phyloP scores from a whole-genome alignment of 2,113 vertebrate genomes.

The Brachypteracias leptosomus region DNA sequence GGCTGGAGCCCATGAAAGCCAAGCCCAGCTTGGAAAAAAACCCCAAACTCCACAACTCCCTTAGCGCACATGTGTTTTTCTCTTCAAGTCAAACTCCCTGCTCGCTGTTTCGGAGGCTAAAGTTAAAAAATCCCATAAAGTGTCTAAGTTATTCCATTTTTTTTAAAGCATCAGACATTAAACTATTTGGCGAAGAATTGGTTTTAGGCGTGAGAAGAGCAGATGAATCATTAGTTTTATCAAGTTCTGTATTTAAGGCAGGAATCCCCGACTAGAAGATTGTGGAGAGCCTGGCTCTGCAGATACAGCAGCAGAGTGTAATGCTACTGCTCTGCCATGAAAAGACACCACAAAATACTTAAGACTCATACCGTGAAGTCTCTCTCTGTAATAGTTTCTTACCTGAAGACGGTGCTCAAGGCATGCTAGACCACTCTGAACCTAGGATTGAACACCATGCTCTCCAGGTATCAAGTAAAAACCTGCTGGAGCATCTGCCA shows the following conservation, averaged over 20 bases:
- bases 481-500: not conserved
- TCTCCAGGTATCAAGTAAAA: not conserved
- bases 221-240: constrained; percentile 28
- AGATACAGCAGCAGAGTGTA: not conserved
- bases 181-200: not conserved
- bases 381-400: not conserved
- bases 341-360: not conserved
- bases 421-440: not conserved
- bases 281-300: not conserved
- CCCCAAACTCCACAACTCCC: not conserved
- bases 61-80: not conserved
- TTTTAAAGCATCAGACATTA: constrained; percentile 24
- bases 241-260: not conserved
- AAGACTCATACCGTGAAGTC: not conserved
- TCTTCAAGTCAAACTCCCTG: not conserved
- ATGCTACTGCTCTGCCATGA: not conserved
- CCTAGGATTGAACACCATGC: not conserved
- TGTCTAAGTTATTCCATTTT: not conserved
- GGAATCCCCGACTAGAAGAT: not conserved
- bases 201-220: not conserved
- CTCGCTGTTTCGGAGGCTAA: fast-evolving
- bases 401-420: not conserved
- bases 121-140: not conserved
- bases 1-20: not conserved
- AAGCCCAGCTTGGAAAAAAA: not conserved